These are phyloP conservation scores for Ophion ellenae DNA, from an alignment of 2,888 invertebrate species.

Conservation along the genomic window DNA sequence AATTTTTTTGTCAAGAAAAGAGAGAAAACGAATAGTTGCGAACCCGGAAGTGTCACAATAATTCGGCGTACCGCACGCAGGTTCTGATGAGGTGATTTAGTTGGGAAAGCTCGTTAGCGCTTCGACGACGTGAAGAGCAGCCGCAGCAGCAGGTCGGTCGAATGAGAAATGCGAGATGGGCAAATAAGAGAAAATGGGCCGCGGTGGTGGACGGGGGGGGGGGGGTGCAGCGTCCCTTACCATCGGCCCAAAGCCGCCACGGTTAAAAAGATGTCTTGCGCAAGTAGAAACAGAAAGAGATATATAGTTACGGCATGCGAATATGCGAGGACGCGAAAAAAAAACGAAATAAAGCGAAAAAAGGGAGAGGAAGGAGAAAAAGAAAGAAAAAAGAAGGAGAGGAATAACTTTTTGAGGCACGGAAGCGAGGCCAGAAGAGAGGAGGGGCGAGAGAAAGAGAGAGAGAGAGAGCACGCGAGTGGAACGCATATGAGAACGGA, in stretches of 20 bases:
- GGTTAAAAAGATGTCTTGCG: slow-evolving; percentile 47
- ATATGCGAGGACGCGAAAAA: slow-evolving; percentile 22
- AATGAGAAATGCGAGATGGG: background rate
- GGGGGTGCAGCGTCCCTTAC: background rate
- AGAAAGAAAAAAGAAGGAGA: slow-evolving; percentile 11
- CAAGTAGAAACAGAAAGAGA: slow-evolving; percentile 21
- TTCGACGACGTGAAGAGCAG: background rate
- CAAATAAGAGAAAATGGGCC: background rate
- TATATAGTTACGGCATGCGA: slow-evolving; percentile 13
- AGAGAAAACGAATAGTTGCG: too few species aligned
- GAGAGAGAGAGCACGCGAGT: background rate
- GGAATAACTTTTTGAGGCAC: slow-evolving; percentile 33
- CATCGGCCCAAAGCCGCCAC: background rate
- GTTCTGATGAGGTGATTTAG: background rate
- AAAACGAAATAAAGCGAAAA: background rate
- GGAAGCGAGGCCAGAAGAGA: slow-evolving; percentile 9
- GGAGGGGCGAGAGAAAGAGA: slow-evolving; percentile 19
- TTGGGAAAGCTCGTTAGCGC: background rate
- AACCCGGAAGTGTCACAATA: too few species aligned
- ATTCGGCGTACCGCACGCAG: background rate
- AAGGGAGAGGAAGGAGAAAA: background rate
- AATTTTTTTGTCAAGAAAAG: too few species aligned
- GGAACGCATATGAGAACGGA: slow-evolving; percentile 68
- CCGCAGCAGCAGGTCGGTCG: background rate
- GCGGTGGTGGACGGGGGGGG: background rate